phyloP scores from a whole-genome alignment of 2,888 invertebrate genomes.

The Pediacus dermestoides region DNA sequence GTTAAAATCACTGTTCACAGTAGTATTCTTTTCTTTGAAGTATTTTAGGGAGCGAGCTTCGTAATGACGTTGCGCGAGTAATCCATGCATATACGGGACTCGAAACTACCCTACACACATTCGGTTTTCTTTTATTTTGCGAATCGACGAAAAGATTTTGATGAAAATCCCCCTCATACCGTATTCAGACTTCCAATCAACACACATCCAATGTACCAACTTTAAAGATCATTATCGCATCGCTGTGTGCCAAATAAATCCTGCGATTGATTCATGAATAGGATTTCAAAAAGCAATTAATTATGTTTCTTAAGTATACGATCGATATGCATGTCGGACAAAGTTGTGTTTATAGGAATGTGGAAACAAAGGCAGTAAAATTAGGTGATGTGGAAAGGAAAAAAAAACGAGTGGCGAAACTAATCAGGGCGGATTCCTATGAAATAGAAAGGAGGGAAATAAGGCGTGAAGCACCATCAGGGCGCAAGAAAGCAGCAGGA shows the following conservation, averaged over 20 bases:
- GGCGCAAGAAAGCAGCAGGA: conserved; percentile 9
- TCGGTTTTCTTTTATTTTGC: conserved; percentile 35
- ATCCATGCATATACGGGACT: conserved; percentile 46
- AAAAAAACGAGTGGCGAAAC: conserved; percentile 11
- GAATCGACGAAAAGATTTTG: conserved; percentile 31
- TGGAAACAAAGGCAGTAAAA: too few species aligned
- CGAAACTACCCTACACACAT: conserved; percentile 29
- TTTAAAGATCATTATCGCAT: too few species aligned
- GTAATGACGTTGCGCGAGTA: conserved; percentile 48
- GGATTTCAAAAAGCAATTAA: too few species aligned
- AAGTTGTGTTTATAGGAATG: too few species aligned
- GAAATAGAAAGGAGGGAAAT: conserved; percentile 17
- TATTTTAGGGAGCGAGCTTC: conserved; percentile 42
- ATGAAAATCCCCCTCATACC: conserved; percentile 18
- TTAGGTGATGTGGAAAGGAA: conserved; percentile 1
- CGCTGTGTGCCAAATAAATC: too few species aligned
- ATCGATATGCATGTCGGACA: too few species aligned
- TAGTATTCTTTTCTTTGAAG: conserved; percentile 43
- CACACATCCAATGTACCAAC: conserved; percentile 9
- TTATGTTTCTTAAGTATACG: too few species aligned
- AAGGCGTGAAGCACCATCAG: conserved; percentile 16
- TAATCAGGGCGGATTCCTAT: conserved; percentile 21
- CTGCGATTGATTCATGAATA: too few species aligned
- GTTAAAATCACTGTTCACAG: conserved; percentile 22
- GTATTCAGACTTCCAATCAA: conserved; percentile 17